phyloP scores from a whole-genome alignment of 2,888 invertebrate species.

The Andrena hattorfiana region DNA sequence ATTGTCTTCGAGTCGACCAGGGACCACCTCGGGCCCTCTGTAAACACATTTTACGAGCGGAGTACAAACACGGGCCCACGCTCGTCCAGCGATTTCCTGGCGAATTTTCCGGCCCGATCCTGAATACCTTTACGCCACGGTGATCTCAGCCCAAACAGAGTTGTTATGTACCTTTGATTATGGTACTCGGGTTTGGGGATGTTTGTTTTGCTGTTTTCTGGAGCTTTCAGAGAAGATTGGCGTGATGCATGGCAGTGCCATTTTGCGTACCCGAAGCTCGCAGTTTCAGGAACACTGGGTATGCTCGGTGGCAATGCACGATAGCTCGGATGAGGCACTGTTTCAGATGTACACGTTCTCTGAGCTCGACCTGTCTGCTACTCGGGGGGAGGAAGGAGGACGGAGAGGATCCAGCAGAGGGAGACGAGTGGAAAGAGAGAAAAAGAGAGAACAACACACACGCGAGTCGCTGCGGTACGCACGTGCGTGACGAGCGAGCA shows the following conservation, averaged over 20 bases:
- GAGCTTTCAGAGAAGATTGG: no score
- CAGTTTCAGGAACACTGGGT: slow-evolving; percentile 39
- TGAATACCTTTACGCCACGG: background rate
- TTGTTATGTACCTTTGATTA: no score
- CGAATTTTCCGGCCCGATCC: background rate
- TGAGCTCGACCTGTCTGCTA: background rate
- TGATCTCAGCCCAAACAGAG: background rate
- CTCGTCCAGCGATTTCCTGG: background rate
- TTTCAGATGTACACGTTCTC: slow-evolving; percentile 21
- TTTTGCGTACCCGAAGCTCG: background rate
- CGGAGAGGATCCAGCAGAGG: background rate
- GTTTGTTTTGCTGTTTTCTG: no score
- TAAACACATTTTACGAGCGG: background rate
- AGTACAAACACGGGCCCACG: background rate
- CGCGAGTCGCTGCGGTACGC: slow-evolving; percentile 20
- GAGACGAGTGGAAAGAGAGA: background rate
- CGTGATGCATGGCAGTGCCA: background rate
- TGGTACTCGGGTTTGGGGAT: no score
- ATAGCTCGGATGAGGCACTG: slow-evolving; percentile 40
- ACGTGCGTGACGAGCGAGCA: slow-evolving; percentile 58
- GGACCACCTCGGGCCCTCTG: background rate
- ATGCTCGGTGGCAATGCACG: slow-evolving; percentile 43
- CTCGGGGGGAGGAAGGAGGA: background rate
- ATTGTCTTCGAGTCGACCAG: slow-evolving; percentile 1
- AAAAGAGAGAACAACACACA: slow-evolving; percentile 6